Base-by-base conservation (phyloP, 2,888 invertebrate species). In the Nematopogon swammerdamellus region DNA sequence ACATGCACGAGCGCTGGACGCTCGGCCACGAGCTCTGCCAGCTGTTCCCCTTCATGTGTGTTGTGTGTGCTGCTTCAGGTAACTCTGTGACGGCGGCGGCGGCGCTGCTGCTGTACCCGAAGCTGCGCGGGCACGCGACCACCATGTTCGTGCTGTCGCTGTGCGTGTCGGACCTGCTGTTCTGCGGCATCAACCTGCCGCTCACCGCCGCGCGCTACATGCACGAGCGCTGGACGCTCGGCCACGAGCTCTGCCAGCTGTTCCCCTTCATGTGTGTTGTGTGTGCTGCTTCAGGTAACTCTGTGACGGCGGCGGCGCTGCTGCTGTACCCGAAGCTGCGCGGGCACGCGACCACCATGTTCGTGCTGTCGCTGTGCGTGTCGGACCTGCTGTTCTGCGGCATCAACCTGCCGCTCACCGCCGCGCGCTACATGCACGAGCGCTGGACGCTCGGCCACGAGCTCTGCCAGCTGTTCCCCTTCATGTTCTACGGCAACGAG, bases 61-160 rank as follows among this genome's bases (percentile, higher is more conserved):
- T n/a, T n/a, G n/a, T n/a, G n/a, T n/a, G n/a, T n/a, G n/a, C n/a
- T n/a, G n/a, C 80, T 77, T 18, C 81, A 92, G 93, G 94, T 52
- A 94, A 94, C 79, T 79, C 89, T 43, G 81, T 92, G 54, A 94
- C 94, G 17, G 87, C 92, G 48, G 68, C 91, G n/a, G n/a, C n/a
- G 54, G 94, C 94, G 0, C 75, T 94, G 51, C 70, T 89, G 42
- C 85, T 86, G 70, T 90, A 89, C 62, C 87, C 88, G 3, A 91
- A 91, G 71, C 82, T 94, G 48, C 82, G 91, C 20, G 82, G 85
- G 11, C 91, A 93, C 69, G 92, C 93, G 48, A 94, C 93, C 1
- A 93, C 93, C 3, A 90, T 91, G 58, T 94, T 94, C 69, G 91
- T 94, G 29, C 82, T 94, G 54, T 92, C 92, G n/a, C 82, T 94